phyloP scores from a whole-genome alignment of 2,113 vertebrate species.

The Sclerurus mexicanus region DNA sequence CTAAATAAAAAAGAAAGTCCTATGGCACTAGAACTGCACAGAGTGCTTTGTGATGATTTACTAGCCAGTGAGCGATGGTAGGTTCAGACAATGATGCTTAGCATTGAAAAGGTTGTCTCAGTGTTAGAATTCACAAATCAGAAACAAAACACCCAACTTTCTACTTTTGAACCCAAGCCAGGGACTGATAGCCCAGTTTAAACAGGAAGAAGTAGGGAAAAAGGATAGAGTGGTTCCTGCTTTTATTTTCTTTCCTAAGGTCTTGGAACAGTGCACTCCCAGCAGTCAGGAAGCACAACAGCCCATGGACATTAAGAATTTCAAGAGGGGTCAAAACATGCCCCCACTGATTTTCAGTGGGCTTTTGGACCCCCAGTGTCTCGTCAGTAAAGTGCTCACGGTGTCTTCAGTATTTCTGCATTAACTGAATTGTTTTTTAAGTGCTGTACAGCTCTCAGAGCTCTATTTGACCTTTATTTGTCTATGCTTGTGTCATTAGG shows the following conservation, averaged over 20 bases:
- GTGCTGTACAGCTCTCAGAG: not conserved
- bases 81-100: not conserved
- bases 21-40: not conserved
- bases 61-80: not conserved
- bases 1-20: not conserved
- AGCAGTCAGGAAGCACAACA: not conserved
- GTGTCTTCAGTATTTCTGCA: not conserved
- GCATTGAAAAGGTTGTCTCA: not conserved
- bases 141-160: not conserved
- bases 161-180: not conserved
- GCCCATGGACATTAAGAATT: not conserved
- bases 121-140: not conserved
- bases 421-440: not conserved
- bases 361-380: not conserved
- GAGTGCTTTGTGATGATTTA: not conserved
- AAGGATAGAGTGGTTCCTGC: not conserved
- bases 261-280: not conserved
- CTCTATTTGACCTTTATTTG: not conserved
- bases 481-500: conserved; percentile 73
- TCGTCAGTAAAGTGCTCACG: not conserved
- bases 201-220: not conserved
- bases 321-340: not conserved
- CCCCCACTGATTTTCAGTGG: not conserved
- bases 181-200: not conserved
- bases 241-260: not conserved